Evolutionary conservation across 1,140 invertebrate species (phyloP), one percentile per base, ranked within the genome.

Genomic region (Hirudo medicinalis): DNA sequence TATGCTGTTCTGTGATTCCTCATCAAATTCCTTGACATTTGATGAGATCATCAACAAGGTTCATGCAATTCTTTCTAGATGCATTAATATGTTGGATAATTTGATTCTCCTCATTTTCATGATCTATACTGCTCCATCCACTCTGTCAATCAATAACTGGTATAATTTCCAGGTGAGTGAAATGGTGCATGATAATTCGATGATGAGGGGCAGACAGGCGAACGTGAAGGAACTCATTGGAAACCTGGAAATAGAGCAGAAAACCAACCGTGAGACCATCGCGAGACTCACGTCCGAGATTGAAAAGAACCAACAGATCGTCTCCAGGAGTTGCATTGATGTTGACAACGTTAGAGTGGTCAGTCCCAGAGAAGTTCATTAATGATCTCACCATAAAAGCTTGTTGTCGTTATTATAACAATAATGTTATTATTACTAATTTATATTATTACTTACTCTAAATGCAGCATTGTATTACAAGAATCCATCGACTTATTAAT

Each of bases 191-290:
- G 82, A 83, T 71, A 82, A 82, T 76, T 78, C 80, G 8, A 76
- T 80, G 73, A 73, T 82, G 29, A 81, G 79, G 70, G 81, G 82
- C 11, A 81, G 79, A 74, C 72, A 82, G 29, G 69, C 79, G 0
- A 80, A 78, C 9, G 67, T 82, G 71, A 78, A 76, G 74, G 81
- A 82, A 73, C 74, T 76, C 13, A 54, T 79, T n/a, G 75, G 75
- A 27, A 78, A 77, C 63, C 78, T 77, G 54, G 79, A 83, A 71
- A 67, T 80, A 8, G 82, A 83, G 72, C 78, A 76, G n/a, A 80
- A 82, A 69, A 81, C 81, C 0, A 81, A 79, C 74, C 74, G 82
- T 29, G 80, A 82, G 74, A 82, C 82, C 5, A 83, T 83, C 69
- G 80, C 80, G 79, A 77, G 81, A 66, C 76, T 83, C 27, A 80